Percentiles rank a stretch among this genome's conserved stretches.
Evolutionary conservation across 2,797 vertebrate genomes (phyloP).

Genomic region (Petrocephalus sullivani): DNA sequence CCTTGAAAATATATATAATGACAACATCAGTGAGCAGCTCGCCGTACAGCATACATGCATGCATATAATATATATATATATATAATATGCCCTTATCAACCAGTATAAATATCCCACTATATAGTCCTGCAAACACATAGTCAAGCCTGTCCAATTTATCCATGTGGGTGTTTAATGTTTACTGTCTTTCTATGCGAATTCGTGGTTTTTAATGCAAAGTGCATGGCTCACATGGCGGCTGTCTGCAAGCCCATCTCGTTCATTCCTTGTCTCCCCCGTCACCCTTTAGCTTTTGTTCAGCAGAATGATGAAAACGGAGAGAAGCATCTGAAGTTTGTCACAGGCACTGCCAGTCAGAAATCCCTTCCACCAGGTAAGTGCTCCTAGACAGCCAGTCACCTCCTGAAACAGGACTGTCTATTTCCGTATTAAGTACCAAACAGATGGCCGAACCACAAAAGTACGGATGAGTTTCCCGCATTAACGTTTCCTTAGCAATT

Average conservation of each 20-base stretch:
- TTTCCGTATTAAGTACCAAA: not conserved
- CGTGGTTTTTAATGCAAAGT: not conserved
- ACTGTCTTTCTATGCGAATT: not conserved
- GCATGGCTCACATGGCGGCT: not conserved
- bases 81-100: not conserved
- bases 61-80: too few species aligned
- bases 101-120: not conserved
- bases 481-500: too few species aligned
- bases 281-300: conserved; percentile 55
- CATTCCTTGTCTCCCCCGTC: not conserved
- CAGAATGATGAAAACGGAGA: conserved; percentile 69
- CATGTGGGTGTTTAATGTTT: not conserved
- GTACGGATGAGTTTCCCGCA: not conserved
- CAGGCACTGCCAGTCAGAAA: not conserved
- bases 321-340: conserved; percentile 29
- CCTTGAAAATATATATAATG: conserved; percentile 59
- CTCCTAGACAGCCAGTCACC: not conserved
- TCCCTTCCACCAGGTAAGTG: conserved; percentile 48
- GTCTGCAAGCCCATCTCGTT: not conserved
- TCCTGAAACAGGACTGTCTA: not conserved
- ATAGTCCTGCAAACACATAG: not conserved
- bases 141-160: not conserved
- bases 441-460: not conserved
- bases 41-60: not conserved
- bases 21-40: conserved; percentile 62